Conservation (phyloP, 2,888 invertebrate species). For the Machimus atricapillus region DNA sequence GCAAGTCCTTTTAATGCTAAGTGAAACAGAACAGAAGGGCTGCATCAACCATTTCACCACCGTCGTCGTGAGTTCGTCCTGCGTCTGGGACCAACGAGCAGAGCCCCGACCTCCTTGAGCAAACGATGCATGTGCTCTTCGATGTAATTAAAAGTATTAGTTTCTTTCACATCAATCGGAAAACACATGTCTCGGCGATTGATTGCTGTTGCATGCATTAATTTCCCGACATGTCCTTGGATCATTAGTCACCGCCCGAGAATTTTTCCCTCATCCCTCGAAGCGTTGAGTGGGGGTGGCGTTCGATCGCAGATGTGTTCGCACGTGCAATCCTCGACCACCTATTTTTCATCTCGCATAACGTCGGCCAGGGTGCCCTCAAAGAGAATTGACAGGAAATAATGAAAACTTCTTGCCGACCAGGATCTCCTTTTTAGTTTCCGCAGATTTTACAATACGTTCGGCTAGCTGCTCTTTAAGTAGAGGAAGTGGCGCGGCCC, state of each 20-base stretch:
- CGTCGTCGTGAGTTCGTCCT: not conserved
- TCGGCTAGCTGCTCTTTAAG: not conserved
- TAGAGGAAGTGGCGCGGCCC: not conserved
- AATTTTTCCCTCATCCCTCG: not conserved
- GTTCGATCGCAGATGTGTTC: not conserved
- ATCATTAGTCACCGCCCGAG: not conserved
- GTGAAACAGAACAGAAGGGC: not conserved
- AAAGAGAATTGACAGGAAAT: not conserved
- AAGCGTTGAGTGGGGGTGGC: not conserved
- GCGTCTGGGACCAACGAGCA: not conserved
- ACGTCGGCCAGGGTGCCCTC: not conserved
- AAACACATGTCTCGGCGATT: not conserved
- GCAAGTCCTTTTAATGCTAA: not conserved
- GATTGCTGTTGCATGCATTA: not conserved
- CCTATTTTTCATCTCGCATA: not conserved
- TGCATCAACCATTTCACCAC: not conserved
- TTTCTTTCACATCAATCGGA: not conserved
- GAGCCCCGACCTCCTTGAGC: not conserved
- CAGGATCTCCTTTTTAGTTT: not conserved
- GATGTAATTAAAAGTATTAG: not conserved
- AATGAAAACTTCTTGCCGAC: slow-evolving; percentile 1
- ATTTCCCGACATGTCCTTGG: not conserved
- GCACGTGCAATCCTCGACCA: not conserved
- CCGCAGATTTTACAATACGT: not conserved
- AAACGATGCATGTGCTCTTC: not conserved